phyloP scores from a whole-genome alignment of 2,888 invertebrate genomes.

The Eristalis tenax region DNA sequence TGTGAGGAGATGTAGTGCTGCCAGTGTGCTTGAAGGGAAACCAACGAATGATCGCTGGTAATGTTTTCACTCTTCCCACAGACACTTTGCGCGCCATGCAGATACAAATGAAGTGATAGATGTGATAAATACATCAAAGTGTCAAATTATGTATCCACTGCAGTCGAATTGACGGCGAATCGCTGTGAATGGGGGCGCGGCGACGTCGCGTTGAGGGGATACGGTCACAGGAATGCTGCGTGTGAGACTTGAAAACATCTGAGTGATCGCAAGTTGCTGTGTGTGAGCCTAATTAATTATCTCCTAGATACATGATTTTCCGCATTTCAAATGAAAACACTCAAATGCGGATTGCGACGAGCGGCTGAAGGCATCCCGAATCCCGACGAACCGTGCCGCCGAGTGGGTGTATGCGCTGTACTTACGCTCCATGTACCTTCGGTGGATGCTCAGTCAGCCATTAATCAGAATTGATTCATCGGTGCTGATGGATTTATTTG shows the following conservation, averaged over 20 bases:
- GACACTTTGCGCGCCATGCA: constrained; percentile 29
- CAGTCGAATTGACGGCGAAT: constrained; percentile 52
- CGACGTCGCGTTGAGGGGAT: constrained; percentile 8
- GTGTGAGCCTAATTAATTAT: constrained; percentile 55
- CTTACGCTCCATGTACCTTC: constrained; percentile 23
- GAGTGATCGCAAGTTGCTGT: constrained; percentile 34
- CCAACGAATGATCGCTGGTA: constrained; percentile 44
- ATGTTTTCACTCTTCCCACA: constrained; percentile 60
- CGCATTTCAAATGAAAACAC: constrained; percentile 36
- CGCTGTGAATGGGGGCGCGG: constrained; percentile 15
- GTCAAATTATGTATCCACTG: constrained; percentile 60
- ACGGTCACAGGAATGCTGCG: constrained; percentile 57
- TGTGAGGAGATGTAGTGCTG: background rate
- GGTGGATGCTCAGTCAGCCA: constrained; percentile 60
- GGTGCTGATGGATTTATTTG: constrained; percentile 72
- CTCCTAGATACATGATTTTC: constrained; percentile 44
- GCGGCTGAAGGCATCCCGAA: constrained; percentile 11
- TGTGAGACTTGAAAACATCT: constrained; percentile 31
- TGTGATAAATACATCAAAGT: constrained; percentile 71
- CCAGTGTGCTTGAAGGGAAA: background rate
- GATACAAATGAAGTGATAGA: constrained; percentile 63
- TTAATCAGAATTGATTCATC: constrained; percentile 70
- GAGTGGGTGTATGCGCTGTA: constrained; percentile 27
- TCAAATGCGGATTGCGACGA: constrained; percentile 4
- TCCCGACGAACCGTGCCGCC: background rate